phyloP scores from a whole-genome alignment of 2,797 vertebrate genomes.

The Enteromius mattozi region DNA sequence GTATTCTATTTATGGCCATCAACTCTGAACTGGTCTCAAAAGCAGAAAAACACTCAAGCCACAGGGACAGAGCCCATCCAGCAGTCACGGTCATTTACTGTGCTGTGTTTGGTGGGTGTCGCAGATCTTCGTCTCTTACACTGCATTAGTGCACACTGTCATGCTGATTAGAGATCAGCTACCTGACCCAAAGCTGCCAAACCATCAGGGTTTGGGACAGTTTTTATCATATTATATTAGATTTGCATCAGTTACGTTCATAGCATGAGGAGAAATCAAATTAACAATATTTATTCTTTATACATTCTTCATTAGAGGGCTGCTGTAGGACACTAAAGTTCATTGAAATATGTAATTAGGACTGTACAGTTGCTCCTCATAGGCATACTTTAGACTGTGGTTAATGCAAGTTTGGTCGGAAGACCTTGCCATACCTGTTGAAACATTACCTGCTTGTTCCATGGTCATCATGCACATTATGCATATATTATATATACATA shows the following conservation, averaged over 20 bases:
- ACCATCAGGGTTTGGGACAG: background rate
- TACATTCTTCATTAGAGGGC: background rate
- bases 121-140: background rate
- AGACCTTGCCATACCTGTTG: slow-evolving; percentile 31
- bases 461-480: slow-evolving; percentile 34
- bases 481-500: slow-evolving; percentile 39
- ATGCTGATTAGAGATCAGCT: slow-evolving; percentile 21
- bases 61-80: slow-evolving; percentile 23
- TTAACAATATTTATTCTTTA: background rate
- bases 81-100: slow-evolving; percentile 45
- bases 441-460: slow-evolving; percentile 11
- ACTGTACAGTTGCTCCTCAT: background rate
- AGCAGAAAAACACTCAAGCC: slow-evolving; percentile 37
- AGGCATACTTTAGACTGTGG: background rate
- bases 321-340: background rate
- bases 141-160: background rate
- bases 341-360: background rate
- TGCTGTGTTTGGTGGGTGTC: slow-evolving; percentile 16
- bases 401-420: background rate
- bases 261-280: background rate
- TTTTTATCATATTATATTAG: background rate
- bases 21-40: slow-evolving; percentile 61
- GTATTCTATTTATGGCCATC: slow-evolving; percentile 67
- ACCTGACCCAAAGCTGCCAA: background rate
- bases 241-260: background rate